These are phyloP conservation scores for Pissodes strobi DNA, from an alignment of 1,140 invertebrate genomes.

Conservation along the genomic window DNA sequence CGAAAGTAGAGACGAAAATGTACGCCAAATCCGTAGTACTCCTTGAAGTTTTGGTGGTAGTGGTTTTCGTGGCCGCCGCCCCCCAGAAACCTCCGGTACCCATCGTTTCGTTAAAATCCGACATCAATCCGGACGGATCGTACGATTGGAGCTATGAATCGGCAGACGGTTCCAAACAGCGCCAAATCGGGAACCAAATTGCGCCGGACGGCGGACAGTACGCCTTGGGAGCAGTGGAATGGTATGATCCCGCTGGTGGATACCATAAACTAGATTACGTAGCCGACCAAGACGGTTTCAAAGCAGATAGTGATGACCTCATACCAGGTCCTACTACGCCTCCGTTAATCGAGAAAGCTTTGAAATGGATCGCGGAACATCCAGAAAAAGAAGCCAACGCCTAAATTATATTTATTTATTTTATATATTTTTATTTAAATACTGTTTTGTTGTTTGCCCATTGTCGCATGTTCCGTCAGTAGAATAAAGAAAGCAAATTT, in stretches of 20 bases:
- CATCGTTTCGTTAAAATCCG: not conserved
- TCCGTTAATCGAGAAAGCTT: conserved; percentile 55
- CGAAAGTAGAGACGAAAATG: too few relatives aligned
- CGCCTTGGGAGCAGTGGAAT: conserved; percentile 66
- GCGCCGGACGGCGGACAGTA: conserved; percentile 60
- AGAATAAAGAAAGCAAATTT: too few relatives aligned
- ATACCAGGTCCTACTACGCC: conserved; percentile 61
- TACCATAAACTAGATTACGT: conserved; percentile 61
- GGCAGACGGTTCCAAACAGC: conserved; percentile 24
- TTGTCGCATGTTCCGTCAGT: too few relatives aligned
- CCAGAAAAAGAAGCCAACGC: conserved; percentile 32
- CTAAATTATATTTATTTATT: not conserved
- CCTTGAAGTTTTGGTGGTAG: too few relatives aligned
- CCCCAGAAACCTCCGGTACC: too few relatives aligned
- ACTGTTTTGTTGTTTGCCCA: too few relatives aligned
- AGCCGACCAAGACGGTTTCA: conserved; percentile 66
- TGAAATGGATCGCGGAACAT: conserved; percentile 51
- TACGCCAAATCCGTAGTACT: too few relatives aligned
- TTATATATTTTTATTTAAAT: not conserved
- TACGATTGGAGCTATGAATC: conserved; percentile 27
- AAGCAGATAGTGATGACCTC: conserved; percentile 61
- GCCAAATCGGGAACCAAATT: conserved; percentile 9
- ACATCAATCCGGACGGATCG: conserved; percentile 14
- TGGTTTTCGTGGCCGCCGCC: too few relatives aligned
- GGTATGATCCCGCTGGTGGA: conserved; percentile 66